Evolutionary conservation across 2,888 invertebrate genomes (phyloP).

Genomic region (Caenorhabditis angaria): DNA sequence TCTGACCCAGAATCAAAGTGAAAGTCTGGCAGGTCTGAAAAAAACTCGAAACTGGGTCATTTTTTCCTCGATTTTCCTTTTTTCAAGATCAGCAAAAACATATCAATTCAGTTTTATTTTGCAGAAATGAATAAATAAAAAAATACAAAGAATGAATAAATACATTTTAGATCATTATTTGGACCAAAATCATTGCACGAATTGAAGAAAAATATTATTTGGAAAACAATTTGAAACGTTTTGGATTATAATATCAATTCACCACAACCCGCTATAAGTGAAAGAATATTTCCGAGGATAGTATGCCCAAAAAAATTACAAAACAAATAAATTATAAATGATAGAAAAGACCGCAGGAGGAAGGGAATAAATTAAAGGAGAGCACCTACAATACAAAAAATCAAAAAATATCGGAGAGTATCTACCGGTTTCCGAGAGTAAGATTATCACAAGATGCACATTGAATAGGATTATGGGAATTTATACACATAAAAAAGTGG

Average conservation of each 20-base stretch:
- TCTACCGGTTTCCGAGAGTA: conserved; percentile 45
- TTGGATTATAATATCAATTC: conserved; percentile 17
- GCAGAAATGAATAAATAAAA: no score
- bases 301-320: conserved; percentile 28
- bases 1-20: neutral
- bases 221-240: neutral
- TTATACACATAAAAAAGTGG: conserved; percentile 1
- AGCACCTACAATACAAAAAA: conserved; percentile 23
- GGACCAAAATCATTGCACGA: neutral
- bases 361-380: conserved; percentile 10
- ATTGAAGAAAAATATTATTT: neutral
- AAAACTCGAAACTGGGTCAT: neutral
- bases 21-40: neutral
- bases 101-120: no score
- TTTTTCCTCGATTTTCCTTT: neutral
- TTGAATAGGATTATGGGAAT: conserved; percentile 13
- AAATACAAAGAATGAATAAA: neutral
- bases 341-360: neutral
- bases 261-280: conserved; percentile 49
- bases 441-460: conserved; percentile 30
- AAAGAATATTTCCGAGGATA: conserved; percentile 41
- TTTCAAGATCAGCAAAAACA: neutral
- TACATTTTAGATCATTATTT: neutral
- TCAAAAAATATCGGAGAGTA: conserved; percentile 14
- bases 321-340: neutral